Conservation (phyloP, 1,140 invertebrate genomes). For the Brachionus asplanchnoidis region DNA sequence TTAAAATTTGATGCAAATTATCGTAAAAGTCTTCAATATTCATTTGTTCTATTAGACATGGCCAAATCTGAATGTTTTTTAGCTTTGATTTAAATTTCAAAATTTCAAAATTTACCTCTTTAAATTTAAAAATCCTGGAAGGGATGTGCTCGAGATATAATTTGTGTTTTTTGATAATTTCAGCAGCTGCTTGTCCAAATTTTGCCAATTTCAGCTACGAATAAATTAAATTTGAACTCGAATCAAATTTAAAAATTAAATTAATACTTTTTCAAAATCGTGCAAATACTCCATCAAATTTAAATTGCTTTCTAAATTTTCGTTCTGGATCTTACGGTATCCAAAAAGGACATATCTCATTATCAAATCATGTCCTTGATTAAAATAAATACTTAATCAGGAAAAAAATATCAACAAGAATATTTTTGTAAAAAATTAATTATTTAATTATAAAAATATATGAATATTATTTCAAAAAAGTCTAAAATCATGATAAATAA, state of each 20-base stretch:
- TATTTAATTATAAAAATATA: too few relatives aligned
- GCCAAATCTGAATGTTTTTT: neutral
- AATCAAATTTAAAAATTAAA: neutral
- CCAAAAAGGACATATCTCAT: slow-evolving; percentile 13
- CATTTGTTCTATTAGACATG: neutral
- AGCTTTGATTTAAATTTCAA: neutral
- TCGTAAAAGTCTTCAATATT: slow-evolving; percentile 10
- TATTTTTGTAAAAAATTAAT: too few relatives aligned
- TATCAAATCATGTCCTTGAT: neutral
- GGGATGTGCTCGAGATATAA: neutral
- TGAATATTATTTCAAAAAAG: too few relatives aligned
- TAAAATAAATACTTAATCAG: neutral
- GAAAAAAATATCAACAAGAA: neutral
- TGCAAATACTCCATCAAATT: neutral
- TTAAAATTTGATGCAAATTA: slow-evolving; percentile 12
- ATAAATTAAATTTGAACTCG: neutral
- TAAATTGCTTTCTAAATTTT: neutral
- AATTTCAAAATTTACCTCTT: neutral
- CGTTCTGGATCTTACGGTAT: neutral
- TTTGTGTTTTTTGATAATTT: neutral
- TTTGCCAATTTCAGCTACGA: neutral
- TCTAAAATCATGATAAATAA: too few relatives aligned
- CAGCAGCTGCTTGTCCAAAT: neutral
- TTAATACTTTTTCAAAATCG: neutral
- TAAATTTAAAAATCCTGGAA: slow-evolving; percentile 7